Conservation (phyloP, 2,888 invertebrate species). For the Xanthorhoe spadicearia region DNA sequence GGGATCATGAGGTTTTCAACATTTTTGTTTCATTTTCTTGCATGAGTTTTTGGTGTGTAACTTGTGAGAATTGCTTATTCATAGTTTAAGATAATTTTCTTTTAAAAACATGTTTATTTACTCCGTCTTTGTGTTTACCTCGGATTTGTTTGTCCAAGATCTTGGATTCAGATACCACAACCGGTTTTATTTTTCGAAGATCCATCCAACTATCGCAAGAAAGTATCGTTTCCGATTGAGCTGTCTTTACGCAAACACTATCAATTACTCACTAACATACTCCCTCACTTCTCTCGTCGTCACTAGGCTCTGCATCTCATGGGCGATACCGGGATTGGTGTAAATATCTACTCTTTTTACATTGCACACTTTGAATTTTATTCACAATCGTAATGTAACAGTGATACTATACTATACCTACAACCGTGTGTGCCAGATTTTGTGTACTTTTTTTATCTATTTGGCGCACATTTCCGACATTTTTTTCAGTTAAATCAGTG, state of each 20-base stretch:
- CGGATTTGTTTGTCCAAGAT: background rate
- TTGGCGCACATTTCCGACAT: background rate
- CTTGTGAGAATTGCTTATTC: conserved; percentile 5
- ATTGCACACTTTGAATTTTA: conserved; percentile 75
- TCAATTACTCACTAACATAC: conserved; percentile 68
- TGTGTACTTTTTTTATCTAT: conserved; percentile 1
- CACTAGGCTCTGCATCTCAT: conserved; percentile 95
- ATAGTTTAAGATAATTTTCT: background rate
- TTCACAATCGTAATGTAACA: conserved; percentile 54
- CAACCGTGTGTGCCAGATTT: conserved; percentile 57
- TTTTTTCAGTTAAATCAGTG: background rate
- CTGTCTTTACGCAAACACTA: conserved; percentile 32
- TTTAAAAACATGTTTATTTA: background rate
- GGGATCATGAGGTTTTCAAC: too few species aligned
- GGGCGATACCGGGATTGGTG: conserved; percentile 95
- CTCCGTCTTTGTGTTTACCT: background rate
- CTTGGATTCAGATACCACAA: background rate
- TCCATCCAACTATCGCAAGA: conserved; percentile 10
- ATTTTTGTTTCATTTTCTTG: background rate
- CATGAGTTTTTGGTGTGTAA: conserved; percentile 9
- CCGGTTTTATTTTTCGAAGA: background rate
- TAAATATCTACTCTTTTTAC: conserved; percentile 88
- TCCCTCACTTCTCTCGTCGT: conserved; percentile 69
- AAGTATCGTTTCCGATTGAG: conserved; percentile 23
- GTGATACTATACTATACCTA: conserved; percentile 43